Evolutionary conservation across 2,113 vertebrate species (phyloP).

Genomic region (Gopherus flavomarginatus): DNA sequence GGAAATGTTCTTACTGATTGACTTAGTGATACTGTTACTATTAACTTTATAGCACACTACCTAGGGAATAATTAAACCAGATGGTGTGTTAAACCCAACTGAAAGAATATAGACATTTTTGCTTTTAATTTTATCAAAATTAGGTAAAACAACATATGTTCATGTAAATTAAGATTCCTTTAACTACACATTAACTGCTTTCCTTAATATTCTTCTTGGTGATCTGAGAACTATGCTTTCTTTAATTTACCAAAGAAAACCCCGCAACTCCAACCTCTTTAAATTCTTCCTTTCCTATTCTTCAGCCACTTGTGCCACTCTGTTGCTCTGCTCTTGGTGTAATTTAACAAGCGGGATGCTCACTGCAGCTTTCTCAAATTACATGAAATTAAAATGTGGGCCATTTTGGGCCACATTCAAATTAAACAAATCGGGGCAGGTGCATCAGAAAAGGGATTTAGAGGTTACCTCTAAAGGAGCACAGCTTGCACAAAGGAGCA

Average conservation of each 20-base stretch:
- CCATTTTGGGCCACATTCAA: slow-evolving; percentile 26
- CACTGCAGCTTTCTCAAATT: neutral
- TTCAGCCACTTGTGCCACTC: neutral
- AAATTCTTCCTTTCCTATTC: neutral
- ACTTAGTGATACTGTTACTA: slow-evolving; percentile 59
- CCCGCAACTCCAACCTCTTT: neutral
- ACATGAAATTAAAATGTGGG: neutral
- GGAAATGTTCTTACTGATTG: slow-evolving; percentile 54
- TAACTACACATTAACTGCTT: slow-evolving; percentile 74
- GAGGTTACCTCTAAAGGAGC: slow-evolving; percentile 53
- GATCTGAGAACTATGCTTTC: slow-evolving; percentile 38
- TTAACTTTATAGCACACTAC: slow-evolving; percentile 76
- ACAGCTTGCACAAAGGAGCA: slow-evolving; percentile 59
- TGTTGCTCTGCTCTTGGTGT: neutral
- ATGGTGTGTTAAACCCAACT: slow-evolving; percentile 71
- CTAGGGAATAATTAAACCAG: slow-evolving; percentile 83
- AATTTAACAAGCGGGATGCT: neutral
- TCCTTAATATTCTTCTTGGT: slow-evolving; percentile 66
- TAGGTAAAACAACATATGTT: slow-evolving; percentile 79
- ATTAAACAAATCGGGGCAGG: slow-evolving; percentile 31
- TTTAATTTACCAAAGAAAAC: neutral
- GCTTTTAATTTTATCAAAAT: slow-evolving; percentile 81
- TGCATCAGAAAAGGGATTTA: slow-evolving; percentile 36
- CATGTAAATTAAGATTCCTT: slow-evolving; percentile 67
- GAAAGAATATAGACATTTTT: slow-evolving; percentile 72